Conservation (phyloP, 2,113 vertebrate species). For the Myrmecobius fasciatus region DNA sequence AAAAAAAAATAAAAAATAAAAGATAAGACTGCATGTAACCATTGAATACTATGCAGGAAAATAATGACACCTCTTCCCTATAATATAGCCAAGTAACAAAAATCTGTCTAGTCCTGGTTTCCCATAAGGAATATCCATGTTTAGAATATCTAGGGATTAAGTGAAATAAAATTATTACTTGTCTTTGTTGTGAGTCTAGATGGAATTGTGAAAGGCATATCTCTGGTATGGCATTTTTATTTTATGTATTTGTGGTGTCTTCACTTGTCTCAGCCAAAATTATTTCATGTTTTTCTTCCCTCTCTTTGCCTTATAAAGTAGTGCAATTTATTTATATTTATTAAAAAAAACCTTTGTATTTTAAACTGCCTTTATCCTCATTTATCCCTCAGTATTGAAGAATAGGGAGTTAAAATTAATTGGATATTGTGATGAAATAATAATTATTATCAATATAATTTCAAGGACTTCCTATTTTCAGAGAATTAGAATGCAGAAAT, state of each 20-base stretch:
- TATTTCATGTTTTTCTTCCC: neutral
- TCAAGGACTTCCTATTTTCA: too few relatives aligned
- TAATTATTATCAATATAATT: neutral
- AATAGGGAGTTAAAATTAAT: neutral
- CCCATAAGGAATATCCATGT: conserved; percentile 42
- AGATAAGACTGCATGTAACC: conserved; percentile 43
- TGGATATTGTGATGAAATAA: neutral
- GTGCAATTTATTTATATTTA: neutral
- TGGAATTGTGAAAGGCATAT: too few relatives aligned
- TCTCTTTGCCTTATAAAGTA: neutral
- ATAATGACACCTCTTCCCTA: conserved; percentile 19
- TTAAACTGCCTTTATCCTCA: neutral
- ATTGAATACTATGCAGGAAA: conserved; percentile 36
- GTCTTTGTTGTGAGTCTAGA: too few relatives aligned
- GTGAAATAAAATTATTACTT: too few relatives aligned
- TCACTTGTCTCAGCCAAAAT: neutral
- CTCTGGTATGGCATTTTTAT: neutral
- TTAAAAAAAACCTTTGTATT: neutral
- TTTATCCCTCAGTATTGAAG: neutral
- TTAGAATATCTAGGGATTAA: conserved; percentile 39
- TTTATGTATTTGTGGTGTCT: neutral
- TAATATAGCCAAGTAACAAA: conserved; percentile 12
- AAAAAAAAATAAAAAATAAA: too few relatives aligned
- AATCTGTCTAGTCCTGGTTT: conserved; percentile 13
- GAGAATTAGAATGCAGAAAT: too few relatives aligned